Evolutionary conservation across 2,113 vertebrate species (phyloP), one percentile per base, ranked within the genome.

Genomic region (Atherinomorus stipes): DNA sequence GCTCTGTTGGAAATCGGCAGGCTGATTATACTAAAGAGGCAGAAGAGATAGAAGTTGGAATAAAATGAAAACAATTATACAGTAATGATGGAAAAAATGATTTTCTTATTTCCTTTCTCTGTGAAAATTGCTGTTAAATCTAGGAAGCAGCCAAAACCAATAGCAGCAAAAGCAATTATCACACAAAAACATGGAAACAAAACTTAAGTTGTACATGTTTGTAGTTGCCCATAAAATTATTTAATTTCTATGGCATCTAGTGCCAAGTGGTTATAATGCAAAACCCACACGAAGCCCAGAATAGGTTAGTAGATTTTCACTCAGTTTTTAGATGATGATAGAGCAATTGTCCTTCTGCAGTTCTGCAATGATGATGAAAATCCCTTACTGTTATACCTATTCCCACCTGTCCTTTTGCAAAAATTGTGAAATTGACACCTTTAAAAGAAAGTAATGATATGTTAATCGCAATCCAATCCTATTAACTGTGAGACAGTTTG

Each of bases 391-490:
- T 57, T 50, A 18, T 18, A 19, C 19, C 25, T 8, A 54, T 58
- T 53, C 10, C 44, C 56, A 37, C 28, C 45, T 34, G 21, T 49
- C 22, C 64, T 53, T 11, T 37, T 4, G 11, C 60, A 37, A 37
- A 80, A 34, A 28, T 64, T 56, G 18, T 64, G 64, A 65, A 56
- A 22, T 2, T 47, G 52, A 57, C 52, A 45, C 4, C 59, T 13
- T 45, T 11, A 54, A 12, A 31, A n/a, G 22, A n/a, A n/a, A 9
- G 6, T 70, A 68, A 72, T 68, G n/a, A 63, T 66, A 77, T 83
- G 40, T 19, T 52, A 67, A 74, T 80, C 57, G 31, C 3, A 12
- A 44, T 40, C 25, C 63, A 44, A 76, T 26, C 49, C 62, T 51
- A n/a, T 62, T 51, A 68, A 38, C 31, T 19, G 42, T 44, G 54